A percentile compares a stretch with the other conserved stretches of the same genome.
Conservation (phyloP, 2,888 invertebrate species). For the Drosophila histrio region DNA sequence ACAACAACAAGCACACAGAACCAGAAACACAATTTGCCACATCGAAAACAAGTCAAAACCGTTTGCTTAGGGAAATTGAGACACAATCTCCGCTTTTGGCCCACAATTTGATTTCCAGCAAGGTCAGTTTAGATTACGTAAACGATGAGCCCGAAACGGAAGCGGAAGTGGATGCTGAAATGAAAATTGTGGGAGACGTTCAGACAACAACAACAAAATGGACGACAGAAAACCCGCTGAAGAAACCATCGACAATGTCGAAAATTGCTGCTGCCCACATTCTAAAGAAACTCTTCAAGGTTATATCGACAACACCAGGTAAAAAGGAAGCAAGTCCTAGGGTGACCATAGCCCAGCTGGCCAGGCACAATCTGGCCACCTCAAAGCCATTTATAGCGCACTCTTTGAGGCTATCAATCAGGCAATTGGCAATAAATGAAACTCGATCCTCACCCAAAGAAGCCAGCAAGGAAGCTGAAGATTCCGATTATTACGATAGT, state of each 20-base stretch:
- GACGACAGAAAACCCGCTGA: slow-evolving; percentile 10
- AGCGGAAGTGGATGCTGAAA: background rate
- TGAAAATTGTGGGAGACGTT: too few relatives aligned
- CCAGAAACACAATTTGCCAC: slow-evolving; percentile 19
- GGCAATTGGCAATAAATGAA: slow-evolving; percentile 45
- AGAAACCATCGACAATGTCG: slow-evolving; percentile 46
- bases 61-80: slow-evolving; percentile 26
- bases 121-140: slow-evolving; percentile 46
- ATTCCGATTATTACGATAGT: slow-evolving; percentile 49
- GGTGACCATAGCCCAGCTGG: slow-evolving; percentile 54
- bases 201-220: slow-evolving; percentile 21
- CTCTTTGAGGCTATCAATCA: slow-evolving; percentile 54
- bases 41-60: slow-evolving; percentile 8
- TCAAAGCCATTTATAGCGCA: slow-evolving; percentile 56
- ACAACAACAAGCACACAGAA: slow-evolving; percentile 15
- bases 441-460: slow-evolving; percentile 1
- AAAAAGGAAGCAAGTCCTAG: background rate
- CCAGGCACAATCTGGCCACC: slow-evolving; percentile 55
- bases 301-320: slow-evolving; percentile 45
- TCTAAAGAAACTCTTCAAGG: slow-evolving; percentile 46
- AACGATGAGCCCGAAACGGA: slow-evolving; percentile 41
- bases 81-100: slow-evolving; percentile 13
- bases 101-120: slow-evolving; percentile 40
- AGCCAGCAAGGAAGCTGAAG: slow-evolving; percentile 4
- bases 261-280: slow-evolving; percentile 52